Conservation (phyloP, 2,113 vertebrate genomes). For the Meleagris gallopavo region DNA sequence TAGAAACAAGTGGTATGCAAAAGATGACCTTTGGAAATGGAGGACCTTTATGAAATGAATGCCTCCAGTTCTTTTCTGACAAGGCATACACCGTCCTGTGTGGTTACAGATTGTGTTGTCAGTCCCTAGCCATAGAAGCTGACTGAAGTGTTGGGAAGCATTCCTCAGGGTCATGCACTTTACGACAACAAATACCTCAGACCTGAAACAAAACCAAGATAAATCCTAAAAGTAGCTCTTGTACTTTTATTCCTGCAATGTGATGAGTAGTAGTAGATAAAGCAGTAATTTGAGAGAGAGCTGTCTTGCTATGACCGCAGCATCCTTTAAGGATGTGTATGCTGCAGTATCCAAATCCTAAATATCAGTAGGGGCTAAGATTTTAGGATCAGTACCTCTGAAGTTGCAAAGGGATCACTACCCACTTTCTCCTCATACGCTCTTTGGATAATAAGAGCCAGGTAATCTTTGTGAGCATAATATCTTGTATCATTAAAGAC, state of each 20-base stretch:
- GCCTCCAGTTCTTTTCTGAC: conserved; percentile 21
- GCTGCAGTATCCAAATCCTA: neutral
- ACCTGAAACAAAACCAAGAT: conserved; percentile 6
- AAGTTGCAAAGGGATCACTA: neutral
- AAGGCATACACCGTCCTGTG: neutral
- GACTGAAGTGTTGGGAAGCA: neutral
- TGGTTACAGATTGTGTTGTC: conserved; percentile 1
- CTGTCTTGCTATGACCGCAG: neutral
- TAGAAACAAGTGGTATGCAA: conserved; percentile 49
- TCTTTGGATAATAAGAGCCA: neutral
- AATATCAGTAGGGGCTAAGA: neutral
- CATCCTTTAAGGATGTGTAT: neutral
- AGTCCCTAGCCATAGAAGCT: neutral
- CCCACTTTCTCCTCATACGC: neutral
- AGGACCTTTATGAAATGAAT: conserved; percentile 3
- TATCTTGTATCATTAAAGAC: neutral
- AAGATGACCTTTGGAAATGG: conserved; percentile 40
- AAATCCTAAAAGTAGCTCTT: neutral
- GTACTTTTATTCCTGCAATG: neutral
- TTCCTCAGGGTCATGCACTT: conserved; percentile 28
- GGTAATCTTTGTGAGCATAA: neutral
- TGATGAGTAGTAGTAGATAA: neutral
- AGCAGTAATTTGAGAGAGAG: neutral
- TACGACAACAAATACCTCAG: conserved; percentile 10
- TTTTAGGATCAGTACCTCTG: neutral